These are phyloP conservation scores for Mnemiopsis leidyi DNA, from an alignment of 37 sponge, comb jelly and placozoan genomes.

Conservation along the genomic window DNA sequence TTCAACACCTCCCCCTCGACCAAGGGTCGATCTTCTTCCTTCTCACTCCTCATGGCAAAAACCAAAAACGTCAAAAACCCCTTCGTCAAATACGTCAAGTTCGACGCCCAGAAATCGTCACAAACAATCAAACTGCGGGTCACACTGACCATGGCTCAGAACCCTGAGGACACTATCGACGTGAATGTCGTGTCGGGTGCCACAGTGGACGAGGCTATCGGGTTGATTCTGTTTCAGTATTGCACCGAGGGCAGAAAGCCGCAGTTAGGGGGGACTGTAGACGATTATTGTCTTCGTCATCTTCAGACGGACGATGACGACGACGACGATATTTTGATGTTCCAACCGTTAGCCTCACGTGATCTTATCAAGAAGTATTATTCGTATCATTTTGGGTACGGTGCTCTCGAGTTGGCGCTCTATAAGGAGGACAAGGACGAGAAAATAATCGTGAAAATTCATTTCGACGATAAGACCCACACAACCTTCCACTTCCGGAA, in stretches of 20 bases:
- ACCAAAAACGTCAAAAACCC: slow-evolving; percentile 56
- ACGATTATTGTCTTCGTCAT: slow-evolving; percentile 49
- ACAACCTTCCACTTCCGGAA: slow-evolving; percentile 47
- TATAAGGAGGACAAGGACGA: slow-evolving; percentile 61
- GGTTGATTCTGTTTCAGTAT: slow-evolving; percentile 51
- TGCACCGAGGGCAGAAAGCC: slow-evolving; percentile 51
- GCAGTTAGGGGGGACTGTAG: slow-evolving; percentile 12
- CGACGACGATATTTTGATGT: slow-evolving; percentile 51
- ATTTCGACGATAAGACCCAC: slow-evolving; percentile 56
- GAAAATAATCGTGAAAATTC: slow-evolving; percentile 51
- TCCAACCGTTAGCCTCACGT: slow-evolving; percentile 29
- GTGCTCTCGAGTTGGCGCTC: slow-evolving; percentile 19
- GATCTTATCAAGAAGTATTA: slow-evolving; percentile 50
- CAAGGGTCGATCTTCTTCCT: slow-evolving; percentile 41
- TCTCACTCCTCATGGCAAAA: slow-evolving; percentile 59
- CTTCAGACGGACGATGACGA: slow-evolving; percentile 26
- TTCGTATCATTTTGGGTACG: slow-evolving; percentile 10
- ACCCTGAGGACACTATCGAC: slow-evolving; percentile 17
- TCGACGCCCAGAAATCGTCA: slow-evolving; percentile 48
- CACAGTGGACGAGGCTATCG: slow-evolving; percentile 48
- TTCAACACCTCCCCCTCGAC: slow-evolving; percentile 30
- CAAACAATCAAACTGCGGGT: slow-evolving; percentile 1
- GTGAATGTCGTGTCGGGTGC: slow-evolving; percentile 18
- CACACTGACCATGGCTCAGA: slow-evolving; percentile 18
- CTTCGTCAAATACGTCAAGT: slow-evolving; percentile 33